Base-by-base conservation (phyloP, 1,140 invertebrate species). In the Tetramorium simillimum region DNA sequence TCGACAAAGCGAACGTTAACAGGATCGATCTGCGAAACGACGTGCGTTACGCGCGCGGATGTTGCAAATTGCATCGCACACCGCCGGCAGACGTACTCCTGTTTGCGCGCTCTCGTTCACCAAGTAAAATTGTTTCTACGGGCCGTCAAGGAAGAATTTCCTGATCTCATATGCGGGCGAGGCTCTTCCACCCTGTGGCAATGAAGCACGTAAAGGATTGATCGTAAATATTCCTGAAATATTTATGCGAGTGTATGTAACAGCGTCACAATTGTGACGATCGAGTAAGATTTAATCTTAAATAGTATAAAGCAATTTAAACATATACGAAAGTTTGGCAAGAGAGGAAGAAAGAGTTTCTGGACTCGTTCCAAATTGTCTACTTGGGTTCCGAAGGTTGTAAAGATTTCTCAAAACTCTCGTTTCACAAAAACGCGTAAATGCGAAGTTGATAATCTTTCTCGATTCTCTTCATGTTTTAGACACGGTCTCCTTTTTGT, bases 1-100 rank as follows among this genome's bases (percentile, higher is more conserved):
- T 75, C 58, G 69, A 46, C 67, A 60, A 46, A n/a, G 53, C 40
- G 24, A 82, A 58, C 18, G 51, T 72, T 72, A n/a, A 40, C 65
- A 72, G 49, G 49, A 28, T 81, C 37, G 49, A 70, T 56, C 16
- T 21, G 16, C 21, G 16, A 70, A 56, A 70, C 21, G 65, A 81
- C 21, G 14, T 14, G n/a, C 37, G 63, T 69, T 24, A 69, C 53
- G 65, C 37, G 21, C 18, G 49, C 51, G 14, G 33, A 28, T 40
- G 77, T 24, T 72, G 78, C 37, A 73, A 60, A 60, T 82, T 60
- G 5, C 28, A 3, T 72, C 33, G 37, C 10, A 16, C 14, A 46
- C 10, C 40, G 40, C 67, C 67, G 18, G 53, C 12, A 46, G 18
- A 37, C 28, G 24, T 12, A 16, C 3, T 73, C 69, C 24, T 18